Conservation (phyloP, 92 coral and sea anemone genomes). For the Phenganax marumi region DNA sequence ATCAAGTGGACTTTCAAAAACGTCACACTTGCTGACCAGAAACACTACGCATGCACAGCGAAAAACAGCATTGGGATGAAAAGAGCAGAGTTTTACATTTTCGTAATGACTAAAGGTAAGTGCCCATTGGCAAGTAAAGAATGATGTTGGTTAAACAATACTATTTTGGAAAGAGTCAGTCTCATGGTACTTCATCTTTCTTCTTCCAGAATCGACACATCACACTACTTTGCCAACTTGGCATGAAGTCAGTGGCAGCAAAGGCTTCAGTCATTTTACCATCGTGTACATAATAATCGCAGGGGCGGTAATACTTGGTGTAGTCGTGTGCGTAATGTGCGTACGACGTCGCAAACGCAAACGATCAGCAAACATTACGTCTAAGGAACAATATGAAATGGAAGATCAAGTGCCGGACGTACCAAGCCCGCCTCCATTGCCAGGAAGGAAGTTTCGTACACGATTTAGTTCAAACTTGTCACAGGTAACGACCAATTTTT, state of each 20-base stretch:
- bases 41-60: slow-evolving; percentile 9
- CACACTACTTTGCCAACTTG: neutral
- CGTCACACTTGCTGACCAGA: slow-evolving; percentile 17
- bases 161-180: neutral
- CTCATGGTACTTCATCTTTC: neutral
- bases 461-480: slow-evolving; percentile 84
- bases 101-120: slow-evolving; percentile 20
- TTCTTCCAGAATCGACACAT: neutral
- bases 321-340: slow-evolving; percentile 7
- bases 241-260: neutral
- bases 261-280: neutral
- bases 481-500: slow-evolving; percentile 66
- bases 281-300: neutral
- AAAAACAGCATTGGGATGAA: neutral
- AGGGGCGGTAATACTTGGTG: neutral
- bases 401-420: neutral
- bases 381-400: neutral
- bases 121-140: no score
- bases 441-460: slow-evolving; percentile 69
- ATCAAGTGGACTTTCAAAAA: neutral
- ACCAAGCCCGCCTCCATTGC: slow-evolving; percentile 43
- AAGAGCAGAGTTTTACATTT: neutral
- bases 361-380: neutral
- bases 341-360: neutral
- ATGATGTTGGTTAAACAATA: no score